Percentiles rank a stretch among this genome's conserved stretches.
These are phyloP conservation scores for Pantherophis guttatus DNA, from an alignment of 2,113 vertebrate genomes.

Conservation along the genomic window DNA sequence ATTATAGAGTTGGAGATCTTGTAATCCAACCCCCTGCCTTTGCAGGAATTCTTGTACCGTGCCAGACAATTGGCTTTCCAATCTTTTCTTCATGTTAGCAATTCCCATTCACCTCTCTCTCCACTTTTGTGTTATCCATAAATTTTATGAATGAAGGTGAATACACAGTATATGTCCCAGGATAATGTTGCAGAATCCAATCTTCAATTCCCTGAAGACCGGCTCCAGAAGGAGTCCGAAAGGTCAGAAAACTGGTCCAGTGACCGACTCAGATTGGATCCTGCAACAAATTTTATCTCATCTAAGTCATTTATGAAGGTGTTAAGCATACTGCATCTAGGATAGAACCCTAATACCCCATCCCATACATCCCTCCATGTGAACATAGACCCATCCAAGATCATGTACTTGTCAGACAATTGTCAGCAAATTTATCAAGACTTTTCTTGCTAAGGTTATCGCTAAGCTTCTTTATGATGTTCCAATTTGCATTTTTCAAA, in stretches of 20 bases:
- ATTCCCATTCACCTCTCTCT: not conserved
- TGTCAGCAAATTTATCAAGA: not conserved
- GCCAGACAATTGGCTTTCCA: not conserved
- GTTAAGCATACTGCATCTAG: not conserved
- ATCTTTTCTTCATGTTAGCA: not conserved
- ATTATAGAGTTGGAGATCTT: not conserved
- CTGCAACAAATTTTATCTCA: not conserved
- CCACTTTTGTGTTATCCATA: not conserved
- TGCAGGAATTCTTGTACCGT: not conserved
- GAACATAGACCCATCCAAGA: not conserved
- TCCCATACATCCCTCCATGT: not conserved
- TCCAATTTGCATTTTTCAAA: not conserved
- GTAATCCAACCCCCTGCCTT: not conserved
- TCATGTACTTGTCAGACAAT: not conserved
- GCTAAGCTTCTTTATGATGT: not conserved
- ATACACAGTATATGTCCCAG: not conserved
- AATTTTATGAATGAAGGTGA: not conserved
- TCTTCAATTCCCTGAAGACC: not conserved
- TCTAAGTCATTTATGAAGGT: not conserved
- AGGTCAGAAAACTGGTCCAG: not conserved
- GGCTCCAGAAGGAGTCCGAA: not conserved
- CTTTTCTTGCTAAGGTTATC: not conserved
- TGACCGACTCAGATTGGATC: not conserved
- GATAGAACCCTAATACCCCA: not conserved
- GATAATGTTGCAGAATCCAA: not conserved